Evolutionary conservation across 2,113 vertebrate species (phyloP).

Genomic region (Burhinus bistriatus): DNA sequence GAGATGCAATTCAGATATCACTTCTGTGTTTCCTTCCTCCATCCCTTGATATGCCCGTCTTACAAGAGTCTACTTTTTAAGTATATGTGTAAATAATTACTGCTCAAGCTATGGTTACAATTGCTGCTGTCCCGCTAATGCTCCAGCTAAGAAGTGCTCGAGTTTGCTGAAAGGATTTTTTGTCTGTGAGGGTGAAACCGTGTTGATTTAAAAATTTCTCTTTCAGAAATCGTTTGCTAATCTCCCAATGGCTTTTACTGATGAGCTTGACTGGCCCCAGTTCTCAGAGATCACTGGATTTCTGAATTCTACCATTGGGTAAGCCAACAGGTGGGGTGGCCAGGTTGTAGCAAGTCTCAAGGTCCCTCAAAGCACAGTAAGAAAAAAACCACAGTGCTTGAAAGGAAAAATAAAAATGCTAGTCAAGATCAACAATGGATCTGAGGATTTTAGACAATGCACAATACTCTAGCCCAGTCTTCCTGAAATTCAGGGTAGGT

Average conservation of each 20-base stretch:
- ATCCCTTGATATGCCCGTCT: background rate
- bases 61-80: background rate
- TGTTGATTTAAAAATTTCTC: background rate
- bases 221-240: slow-evolving; percentile 72
- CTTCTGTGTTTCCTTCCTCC: background rate
- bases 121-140: background rate
- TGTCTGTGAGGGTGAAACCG: background rate
- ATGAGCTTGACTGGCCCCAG: slow-evolving; percentile 81
- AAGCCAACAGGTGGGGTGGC: background rate
- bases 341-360: background rate
- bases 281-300: slow-evolving; percentile 77
- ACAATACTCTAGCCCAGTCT: background rate
- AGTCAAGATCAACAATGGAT: background rate
- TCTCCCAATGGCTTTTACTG: slow-evolving; percentile 62
- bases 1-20: background rate
- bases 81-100: background rate
- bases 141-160: background rate
- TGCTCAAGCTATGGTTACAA: background rate
- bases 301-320: slow-evolving; percentile 72
- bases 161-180: background rate
- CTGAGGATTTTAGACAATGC: background rate
- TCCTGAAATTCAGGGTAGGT: background rate
- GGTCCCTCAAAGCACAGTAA: background rate
- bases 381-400: background rate
- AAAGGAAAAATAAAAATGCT: background rate